Evolutionary conservation across 2,113 vertebrate species (phyloP), one percentile per base, ranked within the genome.

Genomic region (Myrmecophaga tridactyla): DNA sequence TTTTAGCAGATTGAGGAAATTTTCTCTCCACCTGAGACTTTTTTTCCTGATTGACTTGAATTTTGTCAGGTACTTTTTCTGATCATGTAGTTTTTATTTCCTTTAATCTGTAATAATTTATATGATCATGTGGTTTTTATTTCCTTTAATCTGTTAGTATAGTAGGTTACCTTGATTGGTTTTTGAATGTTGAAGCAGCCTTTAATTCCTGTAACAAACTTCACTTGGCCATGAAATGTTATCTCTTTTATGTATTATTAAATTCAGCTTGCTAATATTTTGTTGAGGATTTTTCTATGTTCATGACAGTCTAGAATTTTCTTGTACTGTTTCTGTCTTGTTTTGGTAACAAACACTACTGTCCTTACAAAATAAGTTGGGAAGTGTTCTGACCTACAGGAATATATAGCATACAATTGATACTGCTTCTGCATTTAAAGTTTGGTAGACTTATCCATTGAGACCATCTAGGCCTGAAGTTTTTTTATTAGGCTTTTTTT

Each of bases 21-120:
- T 82, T 72, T 29, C 39, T 77, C 7, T 46, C n/a, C 21, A 41
- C 8, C 20, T 80, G 31, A 89, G 39, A 84, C 46, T 81, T 4
- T 41, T 89, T 94, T 20, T 76, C 21, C 63, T 93, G 2, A 51
- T 36, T 84, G 21, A 31, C 17, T 48, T 84, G 21, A 63, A 65
- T 88, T 63, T 83, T 63, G 21, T 86, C 53, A 67, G 2, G 21
- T 39, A 0, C 9, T 60, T 92, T 80, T 82, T 43, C 27, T 58
- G 65, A 53, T 80, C 27, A 43, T 90, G 62, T 89, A 36, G 7
- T 41, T 90, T 15, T 96, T 94, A 70, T 29, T 94, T 93, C 75
- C 75, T 70, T 67, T 93, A 72, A 39, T 53, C 41, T 41, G 34
- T 18, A 60, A 73, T 7, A 81, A 11, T 60, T 90, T 36, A 43